Evolutionary conservation across 2,113 vertebrate species (phyloP).

Genomic region (Symphodus melops): DNA sequence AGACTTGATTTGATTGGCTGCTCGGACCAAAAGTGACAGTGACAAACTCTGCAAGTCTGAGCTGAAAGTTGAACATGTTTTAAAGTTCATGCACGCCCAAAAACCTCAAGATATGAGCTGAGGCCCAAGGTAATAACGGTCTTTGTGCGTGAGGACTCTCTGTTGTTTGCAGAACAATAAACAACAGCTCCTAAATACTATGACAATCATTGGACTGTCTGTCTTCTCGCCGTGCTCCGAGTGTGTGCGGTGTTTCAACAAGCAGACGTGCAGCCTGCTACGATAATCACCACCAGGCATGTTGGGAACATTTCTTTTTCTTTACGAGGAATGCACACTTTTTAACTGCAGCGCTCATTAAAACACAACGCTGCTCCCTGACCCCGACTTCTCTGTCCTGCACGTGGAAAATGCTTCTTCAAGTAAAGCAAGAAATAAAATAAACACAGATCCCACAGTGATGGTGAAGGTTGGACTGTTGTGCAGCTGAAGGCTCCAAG

Average conservation of each 20-base stretch:
- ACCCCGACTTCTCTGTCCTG: neutral
- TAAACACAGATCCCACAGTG: neutral
- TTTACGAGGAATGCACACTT: slow-evolving; percentile 44
- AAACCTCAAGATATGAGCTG: no score
- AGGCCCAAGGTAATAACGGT: no score
- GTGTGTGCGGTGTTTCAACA: slow-evolving; percentile 47
- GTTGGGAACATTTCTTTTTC: slow-evolving; percentile 29
- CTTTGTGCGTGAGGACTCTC: no score
- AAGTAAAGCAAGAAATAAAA: neutral
- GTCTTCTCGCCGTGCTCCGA: slow-evolving; percentile 35
- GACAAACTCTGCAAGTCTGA: no score
- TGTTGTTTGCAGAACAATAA: slow-evolving; percentile 1
- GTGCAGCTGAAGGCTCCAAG: slow-evolving; percentile 13
- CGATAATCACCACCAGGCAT: slow-evolving; percentile 60
- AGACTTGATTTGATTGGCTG: no score
- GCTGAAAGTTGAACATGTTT: no score
- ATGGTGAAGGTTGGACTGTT: neutral
- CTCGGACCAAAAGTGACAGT: no score
- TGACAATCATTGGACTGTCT: slow-evolving; percentile 29
- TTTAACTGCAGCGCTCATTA: slow-evolving; percentile 54
- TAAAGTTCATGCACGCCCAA: no score
- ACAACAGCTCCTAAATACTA: slow-evolving; percentile 1
- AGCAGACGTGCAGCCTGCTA: slow-evolving; percentile 29
- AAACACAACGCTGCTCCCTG: slow-evolving; percentile 1
- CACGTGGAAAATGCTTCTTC: neutral